Conservation (phyloP, 2,113 vertebrate species). For the Ochotona princeps region DNA sequence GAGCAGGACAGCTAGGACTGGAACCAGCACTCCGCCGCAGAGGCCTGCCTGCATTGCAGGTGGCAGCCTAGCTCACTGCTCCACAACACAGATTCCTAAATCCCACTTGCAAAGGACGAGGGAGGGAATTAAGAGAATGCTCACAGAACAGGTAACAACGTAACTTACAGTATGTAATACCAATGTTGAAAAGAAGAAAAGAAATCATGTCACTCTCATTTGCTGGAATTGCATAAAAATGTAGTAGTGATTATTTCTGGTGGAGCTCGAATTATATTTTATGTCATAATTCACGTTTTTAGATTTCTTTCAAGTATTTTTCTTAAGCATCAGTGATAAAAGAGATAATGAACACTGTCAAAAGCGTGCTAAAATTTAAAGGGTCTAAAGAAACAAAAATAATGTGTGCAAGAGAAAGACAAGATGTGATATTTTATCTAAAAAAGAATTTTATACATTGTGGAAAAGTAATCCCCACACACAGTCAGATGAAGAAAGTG, state of each 20-base stretch:
- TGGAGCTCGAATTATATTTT: conserved; percentile 13
- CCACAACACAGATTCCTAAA: too few relatives aligned
- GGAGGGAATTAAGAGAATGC: background rate
- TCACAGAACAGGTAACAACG: background rate
- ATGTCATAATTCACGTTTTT: conserved; percentile 45
- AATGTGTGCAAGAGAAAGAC: background rate
- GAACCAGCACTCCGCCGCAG: too few relatives aligned
- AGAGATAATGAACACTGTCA: conserved; percentile 51
- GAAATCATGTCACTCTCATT: background rate
- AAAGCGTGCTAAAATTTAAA: conserved; percentile 11
- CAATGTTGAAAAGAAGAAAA: background rate
- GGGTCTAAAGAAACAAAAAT: conserved; percentile 42
- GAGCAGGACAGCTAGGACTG: too few relatives aligned
- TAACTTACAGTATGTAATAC: background rate
- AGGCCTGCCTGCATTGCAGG: too few relatives aligned
- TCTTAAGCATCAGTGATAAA: conserved; percentile 59
- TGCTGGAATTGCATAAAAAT: background rate
- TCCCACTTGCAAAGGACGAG: background rate
- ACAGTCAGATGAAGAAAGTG: background rate
- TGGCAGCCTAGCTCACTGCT: too few relatives aligned
- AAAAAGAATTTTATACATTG: conserved; percentile 28
- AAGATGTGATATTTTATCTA: conserved; percentile 40
- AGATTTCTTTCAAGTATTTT: conserved; percentile 57
- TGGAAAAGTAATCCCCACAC: background rate
- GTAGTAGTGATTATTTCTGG: conserved; percentile 19